Conservation (phyloP, 2,888 invertebrate species). For the Leuctra nigra region DNA sequence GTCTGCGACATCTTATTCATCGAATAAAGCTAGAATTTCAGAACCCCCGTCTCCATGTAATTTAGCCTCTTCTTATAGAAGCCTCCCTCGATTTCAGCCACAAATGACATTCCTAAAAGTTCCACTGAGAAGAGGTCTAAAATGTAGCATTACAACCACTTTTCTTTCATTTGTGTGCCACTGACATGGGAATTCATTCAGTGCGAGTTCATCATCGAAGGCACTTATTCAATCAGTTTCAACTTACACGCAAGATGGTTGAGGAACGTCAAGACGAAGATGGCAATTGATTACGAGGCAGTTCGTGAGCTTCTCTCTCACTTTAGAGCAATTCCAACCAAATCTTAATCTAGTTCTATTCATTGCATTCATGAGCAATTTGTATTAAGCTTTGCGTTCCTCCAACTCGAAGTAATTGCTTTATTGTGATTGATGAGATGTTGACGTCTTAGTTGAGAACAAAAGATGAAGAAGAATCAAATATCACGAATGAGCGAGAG, state of each 20-base stretch:
- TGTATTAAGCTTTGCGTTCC: not conserved
- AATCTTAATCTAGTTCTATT: not conserved
- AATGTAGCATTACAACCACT: no score
- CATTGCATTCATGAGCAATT: not conserved
- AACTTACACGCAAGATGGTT: no score
- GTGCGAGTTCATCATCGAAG: not conserved
- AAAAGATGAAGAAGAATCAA: no score
- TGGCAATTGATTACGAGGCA: slow-evolving; percentile 1
- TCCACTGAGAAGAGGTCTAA: no score
- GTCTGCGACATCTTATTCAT: no score
- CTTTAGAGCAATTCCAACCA: not conserved
- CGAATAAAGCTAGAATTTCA: no score
- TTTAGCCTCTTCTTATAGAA: no score
- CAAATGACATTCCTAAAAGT: no score
- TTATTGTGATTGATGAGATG: not conserved
- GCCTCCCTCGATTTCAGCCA: no score
- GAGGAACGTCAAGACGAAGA: no score
- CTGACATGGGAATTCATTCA: not conserved
- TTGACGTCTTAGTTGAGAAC: not conserved
- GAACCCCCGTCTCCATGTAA: no score
- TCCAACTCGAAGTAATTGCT: not conserved
- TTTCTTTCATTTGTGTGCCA: not conserved
- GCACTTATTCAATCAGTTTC: not conserved
- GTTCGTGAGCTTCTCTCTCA: not conserved
- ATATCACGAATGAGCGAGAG: no score